Conservation (phyloP, 2,113 vertebrate species). For the Proterorhinus semilunaris region DNA sequence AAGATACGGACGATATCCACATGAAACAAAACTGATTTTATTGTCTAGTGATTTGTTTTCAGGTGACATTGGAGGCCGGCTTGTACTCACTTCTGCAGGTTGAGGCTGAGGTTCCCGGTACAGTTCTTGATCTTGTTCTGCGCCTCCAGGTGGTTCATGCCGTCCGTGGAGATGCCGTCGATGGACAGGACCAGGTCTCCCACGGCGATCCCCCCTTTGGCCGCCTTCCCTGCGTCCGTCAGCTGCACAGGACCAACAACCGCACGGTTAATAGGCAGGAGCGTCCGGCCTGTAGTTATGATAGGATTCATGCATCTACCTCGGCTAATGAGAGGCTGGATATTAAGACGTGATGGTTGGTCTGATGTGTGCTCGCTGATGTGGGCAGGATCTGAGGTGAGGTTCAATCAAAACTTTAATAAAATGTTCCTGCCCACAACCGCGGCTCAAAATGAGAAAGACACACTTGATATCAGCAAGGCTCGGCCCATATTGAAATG, state of each 20-base stretch:
- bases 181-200: conserved; percentile 93
- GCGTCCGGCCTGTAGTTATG: conserved; percentile 30
- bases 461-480: background rate
- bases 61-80: too few relatives aligned
- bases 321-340: conserved; percentile 43
- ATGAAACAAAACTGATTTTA: too few relatives aligned
- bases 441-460: background rate
- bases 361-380: conserved; percentile 24
- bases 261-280: conserved; percentile 23
- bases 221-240: conserved; percentile 88
- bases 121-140: conserved; percentile 98
- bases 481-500: too few relatives aligned
- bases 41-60: too few relatives aligned
- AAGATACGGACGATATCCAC: too few relatives aligned
- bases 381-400: conserved; percentile 29
- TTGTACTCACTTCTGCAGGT: conserved; percentile 87
- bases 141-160: conserved; percentile 97
- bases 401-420: conserved; percentile 12
- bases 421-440: background rate
- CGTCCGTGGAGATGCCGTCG: conserved; percentile 87
- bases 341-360: conserved; percentile 27
- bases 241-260: conserved; percentile 77
- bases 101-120: conserved; percentile 87
- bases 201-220: conserved; percentile 82
- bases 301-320: conserved; percentile 28